Conservation (phyloP, 2,888 invertebrate genomes). For the Tetropium fuscum region DNA sequence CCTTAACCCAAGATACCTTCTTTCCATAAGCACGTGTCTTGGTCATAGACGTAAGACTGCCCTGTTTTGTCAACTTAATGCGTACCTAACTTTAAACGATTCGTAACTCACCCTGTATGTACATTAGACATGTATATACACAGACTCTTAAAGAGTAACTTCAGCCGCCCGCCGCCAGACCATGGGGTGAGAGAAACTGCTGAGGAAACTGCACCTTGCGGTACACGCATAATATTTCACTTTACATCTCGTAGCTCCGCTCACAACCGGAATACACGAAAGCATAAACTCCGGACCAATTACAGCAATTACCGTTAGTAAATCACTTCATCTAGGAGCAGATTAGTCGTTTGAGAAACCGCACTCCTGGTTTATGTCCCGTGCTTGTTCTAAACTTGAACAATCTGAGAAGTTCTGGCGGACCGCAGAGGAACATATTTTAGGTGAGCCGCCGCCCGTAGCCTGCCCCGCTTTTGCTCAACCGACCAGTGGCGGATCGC, state of each 20-base stretch:
- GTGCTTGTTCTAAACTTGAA: conserved; percentile 53
- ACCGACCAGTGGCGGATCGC: conserved; percentile 7
- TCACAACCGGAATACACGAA: conserved; percentile 20
- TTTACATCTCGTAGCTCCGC: background rate
- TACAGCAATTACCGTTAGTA: conserved; percentile 62
- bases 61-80: too few species aligned
- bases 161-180: too few species aligned
- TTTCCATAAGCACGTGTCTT: too few species aligned
- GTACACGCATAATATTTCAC: conserved; percentile 9
- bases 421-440: conserved; percentile 62
- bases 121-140: too few species aligned
- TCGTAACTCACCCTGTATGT: too few species aligned
- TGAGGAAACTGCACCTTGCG: too few species aligned
- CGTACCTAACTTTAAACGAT: too few species aligned
- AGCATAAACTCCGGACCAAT: conserved; percentile 52
- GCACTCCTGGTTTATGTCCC: conserved; percentile 56
- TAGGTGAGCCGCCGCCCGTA: conserved; percentile 43
- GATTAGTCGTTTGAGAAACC: conserved; percentile 63
- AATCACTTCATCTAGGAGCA: conserved; percentile 64
- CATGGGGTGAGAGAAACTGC: too few species aligned
- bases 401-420: conserved; percentile 57
- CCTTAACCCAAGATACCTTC: too few species aligned
- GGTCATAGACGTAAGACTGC: too few species aligned
- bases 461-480: conserved; percentile 8
- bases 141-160: too few species aligned